Percentiles rank a stretch among this genome's conserved stretches.
These are phyloP conservation scores for Ornithoptera alexandrae DNA, from an alignment of 2,888 invertebrate species.

Conservation along the genomic window DNA sequence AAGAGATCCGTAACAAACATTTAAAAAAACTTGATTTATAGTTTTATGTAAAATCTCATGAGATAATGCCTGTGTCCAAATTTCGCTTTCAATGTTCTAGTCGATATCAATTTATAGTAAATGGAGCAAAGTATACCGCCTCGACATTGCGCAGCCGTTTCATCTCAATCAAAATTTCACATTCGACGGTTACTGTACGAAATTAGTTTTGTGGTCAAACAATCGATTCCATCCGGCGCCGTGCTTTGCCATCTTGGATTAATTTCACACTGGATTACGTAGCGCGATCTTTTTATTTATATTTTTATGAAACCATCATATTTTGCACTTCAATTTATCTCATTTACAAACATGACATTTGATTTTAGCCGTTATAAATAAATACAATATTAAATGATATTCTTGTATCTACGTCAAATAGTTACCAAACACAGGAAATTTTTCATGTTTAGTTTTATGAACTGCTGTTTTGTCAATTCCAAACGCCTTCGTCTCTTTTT, in stretches of 20 bases:
- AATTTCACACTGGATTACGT: constrained; percentile 73
- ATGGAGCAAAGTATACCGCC: constrained; percentile 34
- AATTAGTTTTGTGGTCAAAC: constrained; percentile 77
- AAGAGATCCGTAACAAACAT: too few species aligned
- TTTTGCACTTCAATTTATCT: neutral
- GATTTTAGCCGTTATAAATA: too few species aligned
- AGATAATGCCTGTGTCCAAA: neutral
- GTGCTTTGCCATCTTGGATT: constrained; percentile 53
- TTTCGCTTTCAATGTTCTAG: constrained; percentile 23
- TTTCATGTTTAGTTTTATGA: too few species aligned
- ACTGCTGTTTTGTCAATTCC: too few species aligned
- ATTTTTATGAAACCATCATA: constrained; percentile 45
- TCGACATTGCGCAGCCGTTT: constrained; percentile 38
- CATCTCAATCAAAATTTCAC: constrained; percentile 59
- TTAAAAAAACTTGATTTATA: too few species aligned
- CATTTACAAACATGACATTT: neutral
- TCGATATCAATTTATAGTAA: constrained; percentile 25
- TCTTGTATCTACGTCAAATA: neutral
- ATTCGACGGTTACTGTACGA: constrained; percentile 52
- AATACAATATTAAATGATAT: too few species aligned
- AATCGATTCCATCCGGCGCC: constrained; percentile 49
- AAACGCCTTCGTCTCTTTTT: too few species aligned
- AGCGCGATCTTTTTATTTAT: constrained; percentile 42
- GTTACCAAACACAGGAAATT: neutral
- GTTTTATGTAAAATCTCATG: constrained; percentile 2